A percentile compares a stretch with the other conserved stretches of the same genome.
Conservation (phyloP, 2,113 vertebrate genomes). For the Oryzias celebensis region DNA sequence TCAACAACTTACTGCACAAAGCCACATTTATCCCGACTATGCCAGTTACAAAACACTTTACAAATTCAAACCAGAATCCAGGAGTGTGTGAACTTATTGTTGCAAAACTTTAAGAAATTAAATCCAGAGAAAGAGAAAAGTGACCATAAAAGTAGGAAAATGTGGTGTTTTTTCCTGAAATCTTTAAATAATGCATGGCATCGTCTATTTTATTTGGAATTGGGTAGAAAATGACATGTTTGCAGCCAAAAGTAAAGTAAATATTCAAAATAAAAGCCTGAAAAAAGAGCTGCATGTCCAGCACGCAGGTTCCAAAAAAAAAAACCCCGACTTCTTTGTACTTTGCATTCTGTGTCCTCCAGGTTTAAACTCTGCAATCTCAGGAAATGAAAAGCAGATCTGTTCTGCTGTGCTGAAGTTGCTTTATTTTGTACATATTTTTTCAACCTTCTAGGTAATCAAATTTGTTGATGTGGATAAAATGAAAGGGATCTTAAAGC, state of each 20-base stretch:
- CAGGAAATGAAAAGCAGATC: constrained; percentile 21
- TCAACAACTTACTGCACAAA: constrained; percentile 7
- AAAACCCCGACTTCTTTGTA: not conserved
- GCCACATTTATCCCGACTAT: constrained; percentile 20
- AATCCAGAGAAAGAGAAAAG: constrained; percentile 12
- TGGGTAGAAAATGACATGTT: too few relatives aligned
- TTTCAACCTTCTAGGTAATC: constrained; percentile 12
- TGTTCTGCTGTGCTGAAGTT: not conserved
- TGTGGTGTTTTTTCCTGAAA: too few relatives aligned
- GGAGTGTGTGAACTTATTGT: constrained; percentile 1
- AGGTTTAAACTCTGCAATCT: constrained; percentile 25
- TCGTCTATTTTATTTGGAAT: too few relatives aligned
- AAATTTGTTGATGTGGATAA: constrained; percentile 11
- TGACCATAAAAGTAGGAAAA: not conserved
- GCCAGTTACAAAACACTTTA: constrained; percentile 23
- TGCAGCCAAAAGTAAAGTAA: not conserved
- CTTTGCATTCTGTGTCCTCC: constrained; percentile 1
- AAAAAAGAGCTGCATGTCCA: not conserved
- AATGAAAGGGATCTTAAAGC: not conserved
- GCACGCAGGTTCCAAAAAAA: too few relatives aligned
- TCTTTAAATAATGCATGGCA: too few relatives aligned
- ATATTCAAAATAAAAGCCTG: not conserved
- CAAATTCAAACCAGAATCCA: constrained; percentile 17
- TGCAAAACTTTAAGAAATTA: constrained; percentile 6
- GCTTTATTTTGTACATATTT: constrained; percentile 22